These are phyloP conservation scores for Sinohyriopsis cumingii DNA, from an alignment of 2,888 invertebrate species.

Conservation along the genomic window DNA sequence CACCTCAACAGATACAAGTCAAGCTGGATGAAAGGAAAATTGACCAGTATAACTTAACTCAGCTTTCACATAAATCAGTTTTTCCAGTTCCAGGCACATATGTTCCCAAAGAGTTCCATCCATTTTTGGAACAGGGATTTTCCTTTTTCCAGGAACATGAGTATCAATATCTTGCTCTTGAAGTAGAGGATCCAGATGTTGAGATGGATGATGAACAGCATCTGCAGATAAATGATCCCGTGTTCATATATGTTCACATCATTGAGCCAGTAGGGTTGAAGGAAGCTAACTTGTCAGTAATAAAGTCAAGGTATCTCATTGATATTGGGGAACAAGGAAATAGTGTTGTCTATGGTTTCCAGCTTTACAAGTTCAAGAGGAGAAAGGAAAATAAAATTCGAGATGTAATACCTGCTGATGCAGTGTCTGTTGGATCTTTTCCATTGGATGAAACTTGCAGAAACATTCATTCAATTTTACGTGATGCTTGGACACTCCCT, in stretches of 20 bases:
- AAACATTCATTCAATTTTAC: neutral
- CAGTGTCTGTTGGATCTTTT: too few species aligned
- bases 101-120: conserved; percentile 24
- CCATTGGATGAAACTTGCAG: too few species aligned
- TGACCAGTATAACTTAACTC: conserved; percentile 1
- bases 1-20: conserved; percentile 1
- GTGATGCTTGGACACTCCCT: conserved; percentile 9
- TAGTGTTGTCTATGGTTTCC: neutral
- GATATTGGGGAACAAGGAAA: too few species aligned
- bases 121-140: conserved; percentile 27
- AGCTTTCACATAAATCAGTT: neutral
- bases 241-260: conserved; percentile 28
- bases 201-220: neutral
- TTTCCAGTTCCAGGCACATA: conserved; percentile 30
- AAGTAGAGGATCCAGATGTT: conserved; percentile 11
- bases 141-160: conserved; percentile 25
- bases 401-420: too few species aligned
- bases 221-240: neutral
- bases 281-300: neutral
- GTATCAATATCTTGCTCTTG: conserved; percentile 20
- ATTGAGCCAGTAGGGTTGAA: neutral
- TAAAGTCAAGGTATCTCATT: neutral
- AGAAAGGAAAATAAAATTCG: too few species aligned
- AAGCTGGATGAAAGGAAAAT: conserved; percentile 8
- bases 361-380: conserved; percentile 7